These are phyloP conservation scores for Pseudobourletiella spinata DNA, from an alignment of 1,140 invertebrate genomes.

Conservation along the genomic window DNA sequence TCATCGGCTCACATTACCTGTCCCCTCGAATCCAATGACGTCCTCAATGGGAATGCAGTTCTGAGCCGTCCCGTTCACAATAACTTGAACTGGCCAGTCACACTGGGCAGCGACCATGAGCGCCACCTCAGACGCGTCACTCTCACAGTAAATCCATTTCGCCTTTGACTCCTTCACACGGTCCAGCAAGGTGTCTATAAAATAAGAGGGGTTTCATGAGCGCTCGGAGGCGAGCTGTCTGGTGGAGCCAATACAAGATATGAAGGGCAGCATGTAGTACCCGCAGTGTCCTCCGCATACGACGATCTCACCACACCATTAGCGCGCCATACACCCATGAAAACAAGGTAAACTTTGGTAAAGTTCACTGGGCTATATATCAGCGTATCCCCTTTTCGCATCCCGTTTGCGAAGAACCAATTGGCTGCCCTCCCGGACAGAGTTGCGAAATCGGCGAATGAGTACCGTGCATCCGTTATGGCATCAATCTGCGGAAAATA, in stretches of 20 bases:
- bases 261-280: background rate
- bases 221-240: background rate
- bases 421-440: slow-evolving; percentile 2
- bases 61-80: background rate
- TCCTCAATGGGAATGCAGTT: background rate
- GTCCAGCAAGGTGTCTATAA: background rate
- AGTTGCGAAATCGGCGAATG: slow-evolving; percentile 18
- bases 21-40: background rate
- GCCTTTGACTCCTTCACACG: slow-evolving; percentile 1
- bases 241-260: background rate
- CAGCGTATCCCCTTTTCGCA: slow-evolving; percentile 13
- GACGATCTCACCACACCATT: slow-evolving; percentile 12
- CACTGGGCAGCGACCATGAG: background rate
- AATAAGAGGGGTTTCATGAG: background rate
- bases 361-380: slow-evolving; percentile 12
- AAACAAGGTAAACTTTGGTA: background rate
- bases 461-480: slow-evolving; percentile 7
- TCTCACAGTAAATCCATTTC: slow-evolving; percentile 7
- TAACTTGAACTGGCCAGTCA: background rate
- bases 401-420: slow-evolving; percentile 8
- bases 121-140: background rate
- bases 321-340: slow-evolving; percentile 21
- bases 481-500: slow-evolving; percentile 25
- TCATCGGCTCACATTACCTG: background rate
- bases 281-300: slow-evolving; percentile 17